These are phyloP conservation scores for Muscicapa adusta DNA, from an alignment of 2,113 vertebrate species.

Conservation along the genomic window DNA sequence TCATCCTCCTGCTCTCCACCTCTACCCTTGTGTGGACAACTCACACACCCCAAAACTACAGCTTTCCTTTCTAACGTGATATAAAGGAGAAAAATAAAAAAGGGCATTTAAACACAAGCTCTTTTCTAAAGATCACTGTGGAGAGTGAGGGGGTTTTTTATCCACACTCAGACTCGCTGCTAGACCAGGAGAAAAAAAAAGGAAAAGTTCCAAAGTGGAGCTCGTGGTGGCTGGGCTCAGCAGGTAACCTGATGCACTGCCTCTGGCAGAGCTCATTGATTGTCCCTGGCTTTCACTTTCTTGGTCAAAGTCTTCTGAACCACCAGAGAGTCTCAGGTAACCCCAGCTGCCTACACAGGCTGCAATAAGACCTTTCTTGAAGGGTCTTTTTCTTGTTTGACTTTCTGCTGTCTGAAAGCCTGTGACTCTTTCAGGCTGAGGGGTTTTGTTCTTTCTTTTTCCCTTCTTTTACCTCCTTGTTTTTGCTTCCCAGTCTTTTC, in stretches of 20 bases:
- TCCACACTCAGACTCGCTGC: neutral
- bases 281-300: conserved; percentile 67
- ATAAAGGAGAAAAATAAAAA: neutral
- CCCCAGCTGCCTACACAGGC: conserved; percentile 48
- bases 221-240: conserved; percentile 18
- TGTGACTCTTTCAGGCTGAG: neutral
- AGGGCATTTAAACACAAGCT: neutral
- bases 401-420: conserved; percentile 44
- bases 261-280: conserved; percentile 59
- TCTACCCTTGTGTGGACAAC: neutral
- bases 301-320: conserved; percentile 68
- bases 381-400: conserved; percentile 19
- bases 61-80: neutral
- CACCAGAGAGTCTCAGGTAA: conserved; percentile 70
- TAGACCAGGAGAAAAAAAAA: neutral
- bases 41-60: neutral
- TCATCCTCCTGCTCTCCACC: neutral
- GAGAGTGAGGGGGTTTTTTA: neutral
- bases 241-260: conserved; percentile 53
- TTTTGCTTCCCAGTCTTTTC: neutral
- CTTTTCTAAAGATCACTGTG: neutral
- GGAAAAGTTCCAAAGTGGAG: neutral
- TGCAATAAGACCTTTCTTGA: conserved; percentile 51
- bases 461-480: neutral
- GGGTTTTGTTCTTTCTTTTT: neutral